phyloP scores from a whole-genome alignment of 2,888 invertebrate species.

The Theretra japonica region DNA sequence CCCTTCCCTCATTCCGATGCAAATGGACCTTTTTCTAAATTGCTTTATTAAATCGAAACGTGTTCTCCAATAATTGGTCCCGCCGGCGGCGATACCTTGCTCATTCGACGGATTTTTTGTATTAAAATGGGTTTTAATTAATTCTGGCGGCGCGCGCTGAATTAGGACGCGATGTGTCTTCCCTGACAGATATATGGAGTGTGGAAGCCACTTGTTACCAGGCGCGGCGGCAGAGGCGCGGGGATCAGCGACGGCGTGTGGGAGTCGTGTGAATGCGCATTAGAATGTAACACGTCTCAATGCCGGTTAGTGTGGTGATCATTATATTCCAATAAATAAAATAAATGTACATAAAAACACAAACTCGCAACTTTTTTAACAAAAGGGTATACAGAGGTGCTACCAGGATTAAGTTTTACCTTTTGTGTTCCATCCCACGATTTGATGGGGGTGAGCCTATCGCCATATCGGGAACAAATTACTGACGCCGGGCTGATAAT shows the following conservation, averaged over 20 bases:
- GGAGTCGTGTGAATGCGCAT: background rate
- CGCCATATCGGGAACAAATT: too few species aligned
- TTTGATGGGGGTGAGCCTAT: too few species aligned
- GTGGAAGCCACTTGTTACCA: slow-evolving; percentile 27
- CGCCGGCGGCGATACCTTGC: slow-evolving; percentile 38
- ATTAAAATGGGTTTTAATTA: slow-evolving; percentile 41
- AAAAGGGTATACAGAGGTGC: too few species aligned
- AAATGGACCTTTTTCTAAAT: slow-evolving; percentile 79
- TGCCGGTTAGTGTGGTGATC: background rate
- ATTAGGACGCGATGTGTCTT: slow-evolving; percentile 33
- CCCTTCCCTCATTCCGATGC: slow-evolving; percentile 74
- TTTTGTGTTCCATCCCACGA: too few species aligned
- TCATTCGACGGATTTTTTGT: slow-evolving; percentile 30
- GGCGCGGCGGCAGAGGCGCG: background rate
- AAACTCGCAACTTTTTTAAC: too few species aligned
- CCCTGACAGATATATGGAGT: slow-evolving; percentile 28
- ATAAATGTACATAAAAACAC: too few species aligned
- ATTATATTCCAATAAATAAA: background rate
- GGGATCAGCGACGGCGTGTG: background rate
- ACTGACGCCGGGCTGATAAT: too few species aligned
- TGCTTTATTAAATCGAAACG: slow-evolving; percentile 81
- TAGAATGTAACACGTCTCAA: background rate
- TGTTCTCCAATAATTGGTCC: slow-evolving; percentile 73
- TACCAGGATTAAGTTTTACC: too few species aligned
- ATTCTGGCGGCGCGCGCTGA: slow-evolving; percentile 34